Evolutionary conservation across 2,797 vertebrate genomes (phyloP).

Genomic region (Syncerus caffer): DNA sequence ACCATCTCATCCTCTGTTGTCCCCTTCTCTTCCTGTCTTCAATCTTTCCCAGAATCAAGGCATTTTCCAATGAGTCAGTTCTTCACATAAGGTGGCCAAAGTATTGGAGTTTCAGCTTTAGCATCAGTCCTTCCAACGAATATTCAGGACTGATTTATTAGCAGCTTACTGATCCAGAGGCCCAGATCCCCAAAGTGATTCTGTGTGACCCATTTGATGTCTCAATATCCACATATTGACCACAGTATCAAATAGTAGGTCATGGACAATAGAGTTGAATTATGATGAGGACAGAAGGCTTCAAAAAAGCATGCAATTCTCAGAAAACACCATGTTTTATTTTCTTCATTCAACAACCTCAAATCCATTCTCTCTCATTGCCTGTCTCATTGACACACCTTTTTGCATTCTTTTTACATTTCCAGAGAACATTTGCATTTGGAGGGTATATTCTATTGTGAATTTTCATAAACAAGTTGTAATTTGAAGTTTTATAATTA

Average conservation of each 20-base stretch:
- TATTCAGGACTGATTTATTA: not conserved
- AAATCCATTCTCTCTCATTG: not conserved
- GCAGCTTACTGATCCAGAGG: not conserved
- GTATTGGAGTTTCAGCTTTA: not conserved
- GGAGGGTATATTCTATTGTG: not conserved
- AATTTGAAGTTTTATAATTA: conserved; percentile 41
- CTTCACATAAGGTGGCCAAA: not conserved
- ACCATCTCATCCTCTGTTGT: not conserved
- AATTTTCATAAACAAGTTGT: conserved; percentile 31
- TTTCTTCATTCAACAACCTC: not conserved
- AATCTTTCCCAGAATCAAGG: not conserved
- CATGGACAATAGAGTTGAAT: not conserved
- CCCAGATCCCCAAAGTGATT: not conserved
- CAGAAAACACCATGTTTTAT: not conserved
- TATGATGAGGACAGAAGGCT: not conserved
- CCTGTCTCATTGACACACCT: not conserved
- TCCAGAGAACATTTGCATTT: not conserved
- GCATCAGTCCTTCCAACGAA: not conserved
- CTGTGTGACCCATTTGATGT: not conserved
- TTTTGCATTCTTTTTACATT: not conserved
- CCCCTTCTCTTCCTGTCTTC: not conserved
- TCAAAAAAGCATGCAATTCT: not conserved
- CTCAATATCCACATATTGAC: not conserved
- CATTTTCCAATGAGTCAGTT: not conserved
- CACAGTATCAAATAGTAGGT: not conserved